These are phyloP conservation scores for Argyresthia albistria DNA, from an alignment of 2,888 invertebrate species.

Conservation along the genomic window DNA sequence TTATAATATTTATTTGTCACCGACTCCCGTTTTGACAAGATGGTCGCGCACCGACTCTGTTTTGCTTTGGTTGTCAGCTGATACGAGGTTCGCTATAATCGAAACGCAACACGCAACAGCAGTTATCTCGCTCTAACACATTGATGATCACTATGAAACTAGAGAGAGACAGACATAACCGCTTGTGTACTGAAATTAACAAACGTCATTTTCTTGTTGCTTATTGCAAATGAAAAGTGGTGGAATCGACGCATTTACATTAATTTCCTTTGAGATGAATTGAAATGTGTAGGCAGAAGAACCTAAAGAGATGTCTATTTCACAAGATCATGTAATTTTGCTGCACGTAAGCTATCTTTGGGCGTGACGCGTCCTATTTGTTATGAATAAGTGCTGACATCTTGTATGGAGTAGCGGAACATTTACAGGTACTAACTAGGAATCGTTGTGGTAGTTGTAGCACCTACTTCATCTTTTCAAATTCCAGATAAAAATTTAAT, in stretches of 20 bases:
- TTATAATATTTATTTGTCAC: constrained; percentile 69
- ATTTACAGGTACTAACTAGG: background rate
- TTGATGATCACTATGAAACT: constrained; percentile 2
- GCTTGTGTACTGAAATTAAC: constrained; percentile 36
- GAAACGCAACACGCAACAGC: constrained; percentile 27
- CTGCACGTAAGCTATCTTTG: constrained; percentile 39
- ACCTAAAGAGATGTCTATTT: constrained; percentile 48
- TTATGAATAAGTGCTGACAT: constrained; percentile 27
- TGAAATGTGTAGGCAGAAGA: constrained; percentile 34
- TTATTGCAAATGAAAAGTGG: constrained; percentile 50
- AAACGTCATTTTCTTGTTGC: constrained; percentile 61
- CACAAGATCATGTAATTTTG: constrained; percentile 46
- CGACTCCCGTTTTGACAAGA: constrained; percentile 72
- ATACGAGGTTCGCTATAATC: constrained; percentile 53
- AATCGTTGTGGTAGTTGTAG: background rate
- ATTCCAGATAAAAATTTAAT: no score
- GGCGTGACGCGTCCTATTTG: constrained; percentile 37
- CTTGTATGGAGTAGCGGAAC: constrained; percentile 21
- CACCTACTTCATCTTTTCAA: no score
- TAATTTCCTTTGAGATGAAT: constrained; percentile 39
- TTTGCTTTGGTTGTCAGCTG: constrained; percentile 75
- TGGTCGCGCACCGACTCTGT: constrained; percentile 72
- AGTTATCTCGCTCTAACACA: constrained; percentile 27
- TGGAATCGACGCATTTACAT: constrained; percentile 24
- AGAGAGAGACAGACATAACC: constrained; percentile 32